phyloP scores from a whole-genome alignment of 2,113 vertebrate species.

The Hyperopisus bebe region DNA sequence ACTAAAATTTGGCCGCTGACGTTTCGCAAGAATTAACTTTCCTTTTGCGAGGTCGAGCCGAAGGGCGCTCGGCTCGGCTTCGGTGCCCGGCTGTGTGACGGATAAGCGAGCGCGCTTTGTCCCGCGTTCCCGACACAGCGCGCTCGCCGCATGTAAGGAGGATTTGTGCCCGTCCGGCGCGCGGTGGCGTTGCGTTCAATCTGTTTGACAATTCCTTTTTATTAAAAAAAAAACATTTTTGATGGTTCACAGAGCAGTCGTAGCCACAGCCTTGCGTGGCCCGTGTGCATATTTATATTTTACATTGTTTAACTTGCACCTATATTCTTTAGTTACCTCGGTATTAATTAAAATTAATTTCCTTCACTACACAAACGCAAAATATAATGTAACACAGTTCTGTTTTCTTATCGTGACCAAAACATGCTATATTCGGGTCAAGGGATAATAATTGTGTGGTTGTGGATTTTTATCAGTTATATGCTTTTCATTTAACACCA shows the following conservation, averaged over 20 bases:
- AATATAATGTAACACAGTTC: background rate
- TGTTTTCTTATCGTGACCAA: background rate
- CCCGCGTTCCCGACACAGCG: background rate
- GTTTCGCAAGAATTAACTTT: constrained; percentile 16
- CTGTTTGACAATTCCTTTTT: background rate
- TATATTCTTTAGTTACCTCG: background rate
- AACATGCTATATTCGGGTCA: background rate
- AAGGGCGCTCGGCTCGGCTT: constrained; percentile 41
- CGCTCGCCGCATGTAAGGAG: background rate
- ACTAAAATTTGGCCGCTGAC: constrained; percentile 18
- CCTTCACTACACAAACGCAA: background rate
- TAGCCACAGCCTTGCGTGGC: background rate
- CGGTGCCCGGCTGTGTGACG: background rate
- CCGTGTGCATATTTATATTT: background rate
- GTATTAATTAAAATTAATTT: background rate
- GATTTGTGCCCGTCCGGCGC: background rate
- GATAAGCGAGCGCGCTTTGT: constrained; percentile 12
- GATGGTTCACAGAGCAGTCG: background rate
- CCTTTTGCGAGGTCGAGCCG: constrained; percentile 27
- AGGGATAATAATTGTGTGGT: background rate
- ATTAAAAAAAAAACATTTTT: background rate
- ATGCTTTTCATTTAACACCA: background rate
- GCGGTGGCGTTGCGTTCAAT: background rate
- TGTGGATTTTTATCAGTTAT: background rate
- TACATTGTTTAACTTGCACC: background rate